A percentile compares a stretch with the other conserved stretches of the same genome.
Evolutionary conservation across 2,888 invertebrate species (phyloP).

Genomic region (Morpho helenor): DNA sequence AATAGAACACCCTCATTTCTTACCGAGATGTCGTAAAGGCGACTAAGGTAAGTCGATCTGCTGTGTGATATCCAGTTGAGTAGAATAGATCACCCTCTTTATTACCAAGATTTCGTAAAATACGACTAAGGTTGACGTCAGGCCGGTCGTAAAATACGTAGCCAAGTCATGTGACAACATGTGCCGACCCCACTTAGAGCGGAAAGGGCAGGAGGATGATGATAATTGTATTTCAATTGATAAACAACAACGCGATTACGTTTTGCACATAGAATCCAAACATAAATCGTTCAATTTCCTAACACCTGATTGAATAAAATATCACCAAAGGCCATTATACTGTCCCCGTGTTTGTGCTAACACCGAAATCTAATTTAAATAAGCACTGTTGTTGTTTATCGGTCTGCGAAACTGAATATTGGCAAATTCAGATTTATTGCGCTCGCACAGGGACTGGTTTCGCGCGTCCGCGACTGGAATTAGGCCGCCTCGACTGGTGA

Average conservation of each 20-base stretch:
- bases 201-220: too few relatives aligned
- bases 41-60: too few relatives aligned
- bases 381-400: conserved; percentile 51
- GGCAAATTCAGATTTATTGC: conserved; percentile 45
- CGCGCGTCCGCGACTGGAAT: conserved; percentile 22
- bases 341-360: conserved; percentile 29
- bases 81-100: too few relatives aligned
- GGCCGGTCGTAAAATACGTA: too few relatives aligned
- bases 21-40: too few relatives aligned
- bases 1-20: too few relatives aligned
- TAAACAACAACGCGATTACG: neutral
- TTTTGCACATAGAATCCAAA: neutral
- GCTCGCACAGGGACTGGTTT: conserved; percentile 34
- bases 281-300: conserved; percentile 9
- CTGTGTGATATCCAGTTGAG: too few relatives aligned
- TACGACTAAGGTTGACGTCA: too few relatives aligned
- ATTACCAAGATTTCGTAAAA: too few relatives aligned
- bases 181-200: too few relatives aligned
- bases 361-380: conserved; percentile 54
- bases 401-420: conserved; percentile 37
- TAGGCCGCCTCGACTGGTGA: conserved; percentile 27
- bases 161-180: too few relatives aligned
- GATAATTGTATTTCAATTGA: too few relatives aligned
- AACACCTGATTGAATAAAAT: conserved; percentile 29
- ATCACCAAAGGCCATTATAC: conserved; percentile 28